Conservation (phyloP, 1,140 invertebrate species). For the Geopemphigus sp. region DNA sequence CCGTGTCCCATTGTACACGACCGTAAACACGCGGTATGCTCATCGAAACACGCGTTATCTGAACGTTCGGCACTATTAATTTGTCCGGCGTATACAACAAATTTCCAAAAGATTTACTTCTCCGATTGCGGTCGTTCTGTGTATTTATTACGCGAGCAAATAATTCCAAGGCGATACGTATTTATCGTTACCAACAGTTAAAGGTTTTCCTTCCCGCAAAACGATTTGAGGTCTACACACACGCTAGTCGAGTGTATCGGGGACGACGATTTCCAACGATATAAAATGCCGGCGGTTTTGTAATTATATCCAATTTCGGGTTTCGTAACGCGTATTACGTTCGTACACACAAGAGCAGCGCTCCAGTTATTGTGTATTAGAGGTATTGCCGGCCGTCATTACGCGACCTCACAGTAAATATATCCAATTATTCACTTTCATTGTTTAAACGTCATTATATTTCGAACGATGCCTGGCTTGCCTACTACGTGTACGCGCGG, state of each 20-base stretch:
- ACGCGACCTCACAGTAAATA: not conserved
- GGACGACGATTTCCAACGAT: not conserved
- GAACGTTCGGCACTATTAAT: not conserved
- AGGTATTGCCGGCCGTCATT: not conserved
- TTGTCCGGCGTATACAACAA: not conserved
- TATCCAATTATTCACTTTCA: not conserved
- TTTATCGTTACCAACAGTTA: not conserved
- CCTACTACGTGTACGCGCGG: no score
- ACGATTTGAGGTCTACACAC: not conserved
- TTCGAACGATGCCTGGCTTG: not conserved
- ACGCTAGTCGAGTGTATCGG: not conserved
- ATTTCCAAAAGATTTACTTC: no score
- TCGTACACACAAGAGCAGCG: not conserved
- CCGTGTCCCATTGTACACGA: not conserved
- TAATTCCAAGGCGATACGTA: constrained; percentile 14
- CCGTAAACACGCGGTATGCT: not conserved
- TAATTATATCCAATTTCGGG: constrained; percentile 12
- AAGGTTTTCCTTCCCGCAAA: constrained; percentile 19
- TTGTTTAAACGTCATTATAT: not conserved
- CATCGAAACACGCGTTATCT: not conserved
- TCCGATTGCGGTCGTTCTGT: no score
- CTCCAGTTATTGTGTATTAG: not conserved
- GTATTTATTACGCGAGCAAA: no score
- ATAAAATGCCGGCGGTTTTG: not conserved
- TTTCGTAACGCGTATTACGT: not conserved